These are phyloP conservation scores for Ceratina calcarata DNA, from an alignment of 1,140 invertebrate genomes.

Conservation along the genomic window DNA sequence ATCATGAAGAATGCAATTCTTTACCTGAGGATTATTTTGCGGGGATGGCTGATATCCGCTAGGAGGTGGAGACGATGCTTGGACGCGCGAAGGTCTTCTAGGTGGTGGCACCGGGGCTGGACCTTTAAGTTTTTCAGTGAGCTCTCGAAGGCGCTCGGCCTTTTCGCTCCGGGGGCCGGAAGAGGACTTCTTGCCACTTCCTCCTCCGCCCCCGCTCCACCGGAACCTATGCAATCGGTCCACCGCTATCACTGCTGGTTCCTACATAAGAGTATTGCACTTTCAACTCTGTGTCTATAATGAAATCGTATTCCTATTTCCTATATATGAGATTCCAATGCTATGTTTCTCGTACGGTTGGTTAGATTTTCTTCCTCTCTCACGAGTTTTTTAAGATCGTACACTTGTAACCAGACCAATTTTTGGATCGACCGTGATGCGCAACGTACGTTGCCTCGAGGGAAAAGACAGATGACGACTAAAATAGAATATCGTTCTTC, in stretches of 20 bases:
- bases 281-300: background rate
- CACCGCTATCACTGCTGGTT: constrained; percentile 82
- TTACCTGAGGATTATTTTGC: constrained; percentile 61
- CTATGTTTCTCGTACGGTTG: no score
- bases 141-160: constrained; percentile 86
- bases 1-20: no score
- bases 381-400: constrained; percentile 10
- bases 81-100: constrained; percentile 72
- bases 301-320: no score
- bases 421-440: constrained; percentile 40
- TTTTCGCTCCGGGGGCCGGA: constrained; percentile 83
- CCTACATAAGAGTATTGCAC: constrained; percentile 52
- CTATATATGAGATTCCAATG: background rate
- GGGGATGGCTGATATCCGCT: constrained; percentile 53
- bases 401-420: constrained; percentile 31
- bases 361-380: background rate
- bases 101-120: constrained; percentile 76
- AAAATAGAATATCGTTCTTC: constrained; percentile 58
- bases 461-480: constrained; percentile 56
- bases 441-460: constrained; percentile 49
- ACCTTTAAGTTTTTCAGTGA: constrained; percentile 87
- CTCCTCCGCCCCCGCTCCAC: constrained; percentile 84
- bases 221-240: constrained; percentile 88
- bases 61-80: constrained; percentile 77
- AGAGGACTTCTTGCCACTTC: constrained; percentile 75